Evolutionary conservation across 2,888 invertebrate genomes (phyloP), one percentile per base, ranked within the genome.

Genomic region (Leptinotarsa rubiginosa): DNA sequence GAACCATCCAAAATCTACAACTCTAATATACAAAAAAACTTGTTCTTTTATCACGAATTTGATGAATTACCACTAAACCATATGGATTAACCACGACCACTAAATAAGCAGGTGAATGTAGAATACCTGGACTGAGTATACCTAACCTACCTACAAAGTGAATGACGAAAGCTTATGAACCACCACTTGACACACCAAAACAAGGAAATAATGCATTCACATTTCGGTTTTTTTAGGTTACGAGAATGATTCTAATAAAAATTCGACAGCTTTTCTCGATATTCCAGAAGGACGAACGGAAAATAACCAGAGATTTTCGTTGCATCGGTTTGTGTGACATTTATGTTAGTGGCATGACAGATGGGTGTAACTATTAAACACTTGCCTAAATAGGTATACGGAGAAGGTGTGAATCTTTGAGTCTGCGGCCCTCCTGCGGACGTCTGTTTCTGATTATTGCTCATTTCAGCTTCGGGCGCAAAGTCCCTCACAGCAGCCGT

Each of bases 371-470:
- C 84, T 78, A 74, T n/a, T 50, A 13, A 22, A 31, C 49, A 75
- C 66, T 76, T 77, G 72, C 64, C 73, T 76, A 75, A 83, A 88
- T 90, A 91, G 91, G 91, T 91, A 91, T 91, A 91, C 91, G 90
- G 86, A 86, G 89, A 88, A 81, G 89, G 88, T 81, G 89, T 87
- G 85, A 89, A 90, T 86, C 82, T 78, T 89, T 89, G 83, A 88
- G 90, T 87, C 89, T 91, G 87, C 72, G 89, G 87, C 86, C 90
- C 90, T 87, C 90, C 91, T 87, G 90, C 87, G 87, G 91, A 91
- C 90, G 90, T 89, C 89, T 90, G 91, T 88, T 91, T 92, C 88
- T 90, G 91, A 89, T 91, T 92, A 88, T 90, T 90, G 89, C 91
- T 92, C 92, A 92, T 92, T 88, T 90, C 88, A 89, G 78, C 90